phyloP scores from a whole-genome alignment of 1,140 invertebrate species.

The Carcinoscorpius rotundicauda region DNA sequence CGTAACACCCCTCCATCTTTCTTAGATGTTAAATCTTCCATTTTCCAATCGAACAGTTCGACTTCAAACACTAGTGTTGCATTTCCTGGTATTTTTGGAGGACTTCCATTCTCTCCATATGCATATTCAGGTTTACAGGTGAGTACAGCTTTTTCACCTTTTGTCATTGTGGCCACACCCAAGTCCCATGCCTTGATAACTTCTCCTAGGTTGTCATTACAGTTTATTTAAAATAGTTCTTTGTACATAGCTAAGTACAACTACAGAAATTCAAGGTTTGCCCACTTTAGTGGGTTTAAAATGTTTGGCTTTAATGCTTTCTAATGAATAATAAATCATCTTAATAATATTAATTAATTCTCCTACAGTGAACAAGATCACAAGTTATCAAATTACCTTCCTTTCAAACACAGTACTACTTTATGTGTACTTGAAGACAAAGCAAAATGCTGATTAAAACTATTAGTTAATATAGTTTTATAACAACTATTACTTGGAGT shows the following conservation, averaged over 20 bases:
- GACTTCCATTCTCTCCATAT: conserved; percentile 70
- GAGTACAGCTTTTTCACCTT: conserved; percentile 70
- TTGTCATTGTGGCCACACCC: conserved; percentile 87
- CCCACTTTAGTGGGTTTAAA: neutral
- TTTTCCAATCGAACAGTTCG: conserved; percentile 64
- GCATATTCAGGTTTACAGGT: conserved; percentile 82
- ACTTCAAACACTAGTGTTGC: conserved; percentile 67
- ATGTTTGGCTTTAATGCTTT: neutral
- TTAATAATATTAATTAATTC: too few species aligned
- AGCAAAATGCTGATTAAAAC: too few species aligned
- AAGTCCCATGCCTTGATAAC: conserved; percentile 95
- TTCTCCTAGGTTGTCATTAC: conserved; percentile 35
- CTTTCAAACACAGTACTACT: too few species aligned
- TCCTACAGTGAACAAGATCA: too few species aligned
- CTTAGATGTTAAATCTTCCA: conserved; percentile 71
- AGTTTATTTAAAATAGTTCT: neutral
- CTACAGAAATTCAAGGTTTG: neutral
- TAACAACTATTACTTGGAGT: too few species aligned
- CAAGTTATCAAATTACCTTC: too few species aligned
- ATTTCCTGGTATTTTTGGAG: conserved; percentile 81
- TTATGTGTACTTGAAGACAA: too few species aligned
- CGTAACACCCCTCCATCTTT: conserved; percentile 72
- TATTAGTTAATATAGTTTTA: too few species aligned
- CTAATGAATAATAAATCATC: too few species aligned
- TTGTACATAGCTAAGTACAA: neutral